Base-by-base conservation (phyloP, 2,797 vertebrate genomes). In the Enteromius argenteus region DNA sequence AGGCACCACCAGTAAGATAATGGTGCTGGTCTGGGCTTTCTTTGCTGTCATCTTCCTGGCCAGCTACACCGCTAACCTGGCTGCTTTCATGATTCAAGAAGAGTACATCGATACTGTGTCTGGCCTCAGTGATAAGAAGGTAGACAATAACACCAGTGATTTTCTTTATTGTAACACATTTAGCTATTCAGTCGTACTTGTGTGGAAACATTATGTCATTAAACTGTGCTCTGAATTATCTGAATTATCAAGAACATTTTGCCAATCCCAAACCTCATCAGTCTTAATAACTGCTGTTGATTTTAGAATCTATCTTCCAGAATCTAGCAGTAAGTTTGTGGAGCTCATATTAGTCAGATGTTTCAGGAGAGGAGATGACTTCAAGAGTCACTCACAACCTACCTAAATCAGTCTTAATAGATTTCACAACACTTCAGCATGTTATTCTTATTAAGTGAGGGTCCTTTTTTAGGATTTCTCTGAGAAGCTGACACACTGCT, bases 71-170 rank as follows among this genome's bases (percentile, higher is more conserved):
- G 97, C 97, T 88, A 98, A 98, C 91, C 94, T 98, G 94, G 97
- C 97, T 0, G 97, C 97, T 90, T 98, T 98, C 93, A 98, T 98
- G 97, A 98, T 98, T 93, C 97, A 98, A 88, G 97, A 98, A 91
- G 97, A 98, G 86, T 98, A 98, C 42, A 97, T 98, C 51, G 97
- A 98, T 92, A 97, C 97, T 0, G 97, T 98, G 84, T 98, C 97
- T 0, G 97, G 97, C 9, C 96, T 98, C 89, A 97, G 97, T 0
- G 97, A 98, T 90, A 96, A 96, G 86, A 98, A 98, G 97, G 97
- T 97, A 89, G 69, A 42, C 69, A 11, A 51, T 58, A 9, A 75
- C 73, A 42, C 37, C 10, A 30, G 15, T 27, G 5, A 27, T 37
- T 30, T 71, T 13, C 4, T 37, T 53, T 58, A 27, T 46, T 14